phyloP scores from a whole-genome alignment of 1,140 invertebrate species.

The Goniozus legneri region DNA sequence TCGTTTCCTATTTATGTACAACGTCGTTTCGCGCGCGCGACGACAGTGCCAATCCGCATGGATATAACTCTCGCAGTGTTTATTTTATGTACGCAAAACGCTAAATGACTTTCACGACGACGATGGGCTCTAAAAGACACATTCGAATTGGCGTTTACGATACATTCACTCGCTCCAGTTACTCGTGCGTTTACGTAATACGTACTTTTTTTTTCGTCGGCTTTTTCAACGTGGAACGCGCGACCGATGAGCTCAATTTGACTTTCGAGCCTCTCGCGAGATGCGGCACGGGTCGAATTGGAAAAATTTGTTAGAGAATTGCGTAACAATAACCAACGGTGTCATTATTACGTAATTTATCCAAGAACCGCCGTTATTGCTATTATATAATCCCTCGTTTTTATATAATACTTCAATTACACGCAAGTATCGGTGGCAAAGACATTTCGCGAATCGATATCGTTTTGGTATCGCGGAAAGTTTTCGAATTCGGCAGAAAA shows the following conservation, averaged over 20 bases:
- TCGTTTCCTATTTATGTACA: too few relatives aligned
- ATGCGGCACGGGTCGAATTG: background rate
- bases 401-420: slow-evolving; percentile 13
- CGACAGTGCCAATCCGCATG: too few relatives aligned
- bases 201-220: background rate
- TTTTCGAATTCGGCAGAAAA: too few relatives aligned
- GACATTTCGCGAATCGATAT: too few relatives aligned
- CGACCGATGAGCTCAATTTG: too few relatives aligned
- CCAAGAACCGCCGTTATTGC: slow-evolving; percentile 12
- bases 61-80: too few relatives aligned
- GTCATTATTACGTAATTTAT: slow-evolving; percentile 15
- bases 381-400: slow-evolving; percentile 18
- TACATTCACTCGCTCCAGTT: background rate
- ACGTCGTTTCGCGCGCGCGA: too few relatives aligned
- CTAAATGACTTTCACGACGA: too few relatives aligned
- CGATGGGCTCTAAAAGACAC: too few relatives aligned
- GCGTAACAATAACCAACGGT: slow-evolving; percentile 10
- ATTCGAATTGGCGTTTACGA: too few relatives aligned
- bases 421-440: background rate
- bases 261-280: background rate
- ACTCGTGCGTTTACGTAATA: background rate
- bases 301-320: slow-evolving; percentile 13
- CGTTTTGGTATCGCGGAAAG: too few relatives aligned
- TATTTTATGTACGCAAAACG: too few relatives aligned
- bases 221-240: background rate